Conservation (phyloP, 1,140 invertebrate genomes). For the Neuroterus valhalla region DNA sequence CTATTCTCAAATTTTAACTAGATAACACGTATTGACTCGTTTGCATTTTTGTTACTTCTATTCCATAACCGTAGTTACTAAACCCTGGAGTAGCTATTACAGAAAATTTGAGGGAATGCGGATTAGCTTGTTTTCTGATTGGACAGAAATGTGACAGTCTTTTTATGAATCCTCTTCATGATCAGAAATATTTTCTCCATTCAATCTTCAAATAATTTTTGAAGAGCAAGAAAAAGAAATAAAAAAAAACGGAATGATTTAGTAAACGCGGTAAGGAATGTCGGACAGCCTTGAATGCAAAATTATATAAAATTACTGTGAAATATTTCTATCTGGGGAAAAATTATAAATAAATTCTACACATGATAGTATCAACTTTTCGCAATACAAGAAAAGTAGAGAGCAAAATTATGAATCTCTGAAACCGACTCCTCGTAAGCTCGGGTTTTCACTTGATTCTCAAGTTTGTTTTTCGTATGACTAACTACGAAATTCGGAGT, state of each 20-base stretch:
- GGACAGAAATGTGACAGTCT: constrained; percentile 24
- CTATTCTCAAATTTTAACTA: constrained; percentile 18
- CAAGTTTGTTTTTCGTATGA: background rate
- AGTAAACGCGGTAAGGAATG: constrained; percentile 5
- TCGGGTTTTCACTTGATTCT: background rate
- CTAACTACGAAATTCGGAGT: background rate
- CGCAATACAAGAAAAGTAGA: background rate
- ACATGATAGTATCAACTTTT: background rate
- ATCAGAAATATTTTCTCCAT: background rate
- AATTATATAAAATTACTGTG: background rate
- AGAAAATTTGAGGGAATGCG: constrained; percentile 8
- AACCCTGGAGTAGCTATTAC: background rate
- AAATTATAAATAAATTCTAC: background rate
- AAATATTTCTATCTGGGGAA: background rate
- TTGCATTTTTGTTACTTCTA: constrained; percentile 28
- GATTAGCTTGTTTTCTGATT: background rate
- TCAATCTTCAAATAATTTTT: background rate
- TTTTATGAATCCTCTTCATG: background rate
- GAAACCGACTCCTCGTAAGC: background rate
- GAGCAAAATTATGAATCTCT: no score
- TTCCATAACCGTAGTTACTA: constrained; percentile 10
- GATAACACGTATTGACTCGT: constrained; percentile 27
- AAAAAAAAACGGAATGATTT: background rate
- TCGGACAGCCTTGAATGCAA: background rate
- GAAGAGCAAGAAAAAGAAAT: background rate